These are phyloP conservation scores for Morone chrysops DNA, from an alignment of 2,113 vertebrate genomes.

Conservation along the genomic window DNA sequence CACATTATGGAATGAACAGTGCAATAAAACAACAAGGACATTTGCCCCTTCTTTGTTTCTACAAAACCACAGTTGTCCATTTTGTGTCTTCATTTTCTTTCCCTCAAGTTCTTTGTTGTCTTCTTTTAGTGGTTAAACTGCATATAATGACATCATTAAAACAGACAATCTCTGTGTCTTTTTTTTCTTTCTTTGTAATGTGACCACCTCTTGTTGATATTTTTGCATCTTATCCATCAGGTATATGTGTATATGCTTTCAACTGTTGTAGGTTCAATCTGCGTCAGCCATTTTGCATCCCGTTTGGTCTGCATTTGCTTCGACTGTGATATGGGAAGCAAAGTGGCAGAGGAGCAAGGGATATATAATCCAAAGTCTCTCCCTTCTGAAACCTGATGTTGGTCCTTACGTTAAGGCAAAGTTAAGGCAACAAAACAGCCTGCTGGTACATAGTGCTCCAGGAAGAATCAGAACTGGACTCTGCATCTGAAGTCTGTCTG, in stretches of 20 bases:
- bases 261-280: slow-evolving; percentile 34
- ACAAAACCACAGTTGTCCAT: slow-evolving; percentile 70
- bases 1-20: slow-evolving; percentile 85
- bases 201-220: slow-evolving; percentile 33
- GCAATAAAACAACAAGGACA: slow-evolving; percentile 76
- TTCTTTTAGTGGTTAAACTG: slow-evolving; percentile 77
- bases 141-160: slow-evolving; percentile 61
- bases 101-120: slow-evolving; percentile 46
- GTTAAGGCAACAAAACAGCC: slow-evolving; percentile 59
- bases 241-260: background rate
- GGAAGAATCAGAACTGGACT: slow-evolving; percentile 34
- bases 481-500: slow-evolving; percentile 36
- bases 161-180: slow-evolving; percentile 35
- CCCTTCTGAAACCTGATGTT: slow-evolving; percentile 44
- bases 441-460: slow-evolving; percentile 64
- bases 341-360: slow-evolving; percentile 32
- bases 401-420: slow-evolving; percentile 62
- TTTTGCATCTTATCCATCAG: slow-evolving; percentile 34
- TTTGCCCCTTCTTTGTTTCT: slow-evolving; percentile 62
- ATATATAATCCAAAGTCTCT: slow-evolving; percentile 27
- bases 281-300: slow-evolving; percentile 29
- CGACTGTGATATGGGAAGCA: slow-evolving; percentile 19
- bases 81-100: slow-evolving; percentile 65
- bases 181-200: slow-evolving; percentile 8
- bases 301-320: slow-evolving; percentile 43